A percentile compares a stretch with the other conserved stretches of the same genome.
Evolutionary conservation across 2,888 invertebrate genomes (phyloP).

Genomic region (Scaptomyza flava): DNA sequence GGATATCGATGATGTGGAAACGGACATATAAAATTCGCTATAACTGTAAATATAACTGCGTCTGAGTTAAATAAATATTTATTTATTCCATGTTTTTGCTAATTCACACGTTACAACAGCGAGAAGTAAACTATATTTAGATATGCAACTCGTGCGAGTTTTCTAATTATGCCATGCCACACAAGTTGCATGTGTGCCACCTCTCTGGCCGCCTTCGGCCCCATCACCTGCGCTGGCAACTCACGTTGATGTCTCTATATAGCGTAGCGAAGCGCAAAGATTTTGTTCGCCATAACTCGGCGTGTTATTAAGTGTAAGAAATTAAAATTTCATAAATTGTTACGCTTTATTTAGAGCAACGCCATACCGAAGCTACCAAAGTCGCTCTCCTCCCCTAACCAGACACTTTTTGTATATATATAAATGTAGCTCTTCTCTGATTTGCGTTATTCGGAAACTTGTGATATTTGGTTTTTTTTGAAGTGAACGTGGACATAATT

Average conservation of each 20-base stretch:
- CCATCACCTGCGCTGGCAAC: conserved; percentile 66
- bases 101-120: background rate
- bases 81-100: background rate
- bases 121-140: conserved; percentile 60
- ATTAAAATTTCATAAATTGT: conserved; percentile 77
- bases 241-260: conserved; percentile 74
- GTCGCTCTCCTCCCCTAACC: background rate
- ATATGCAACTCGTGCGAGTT: conserved; percentile 9
- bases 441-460: conserved; percentile 73
- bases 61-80: conserved; percentile 18
- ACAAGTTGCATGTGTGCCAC: conserved; percentile 51
- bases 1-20: conserved; percentile 4
- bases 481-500: conserved; percentile 79
- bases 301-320: conserved; percentile 76
- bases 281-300: conserved; percentile 53
- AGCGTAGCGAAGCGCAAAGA: background rate
- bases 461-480: conserved; percentile 61
- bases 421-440: conserved; percentile 38
- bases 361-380: conserved; percentile 13
- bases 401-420: background rate
- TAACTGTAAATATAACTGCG: background rate
- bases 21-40: background rate
- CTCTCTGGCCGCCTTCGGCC: background rate
- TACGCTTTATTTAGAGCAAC: conserved; percentile 75
- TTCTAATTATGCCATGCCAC: conserved; percentile 73